A percentile compares a stretch with the other conserved stretches of the same genome.
Evolutionary conservation across 2,797 vertebrate species (phyloP).

Genomic region (Myiotriccus ornatus): DNA sequence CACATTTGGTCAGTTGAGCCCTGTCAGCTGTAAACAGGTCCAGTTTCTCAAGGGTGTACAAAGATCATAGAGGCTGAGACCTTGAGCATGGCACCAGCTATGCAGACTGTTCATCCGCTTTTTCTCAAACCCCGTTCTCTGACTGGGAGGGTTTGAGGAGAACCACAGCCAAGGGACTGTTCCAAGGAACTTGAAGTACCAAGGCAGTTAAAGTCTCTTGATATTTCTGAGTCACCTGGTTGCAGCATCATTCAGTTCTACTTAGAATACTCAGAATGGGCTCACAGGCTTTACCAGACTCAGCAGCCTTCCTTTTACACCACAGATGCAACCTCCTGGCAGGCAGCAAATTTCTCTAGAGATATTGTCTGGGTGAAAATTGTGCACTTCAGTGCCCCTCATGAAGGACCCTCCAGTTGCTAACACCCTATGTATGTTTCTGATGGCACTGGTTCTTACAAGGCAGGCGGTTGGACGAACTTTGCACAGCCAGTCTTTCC

Average conservation of each 20-base stretch:
- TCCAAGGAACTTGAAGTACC: not conserved
- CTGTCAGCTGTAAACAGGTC: not conserved
- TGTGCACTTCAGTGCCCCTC: not conserved
- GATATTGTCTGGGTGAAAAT: not conserved
- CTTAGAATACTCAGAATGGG: not conserved
- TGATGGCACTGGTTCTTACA: not conserved
- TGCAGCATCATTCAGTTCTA: not conserved
- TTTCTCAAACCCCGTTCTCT: not conserved
- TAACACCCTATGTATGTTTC: not conserved
- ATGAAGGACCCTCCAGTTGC: not conserved
- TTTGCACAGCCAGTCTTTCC: not conserved
- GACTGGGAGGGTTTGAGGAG: not conserved
- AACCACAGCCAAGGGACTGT: not conserved
- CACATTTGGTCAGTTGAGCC: not conserved
- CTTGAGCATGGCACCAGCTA: not conserved
- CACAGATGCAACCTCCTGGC: too few relatives aligned
- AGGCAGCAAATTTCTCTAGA: not conserved
- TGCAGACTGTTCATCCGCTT: not conserved
- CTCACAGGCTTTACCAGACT: rapidly evolving
- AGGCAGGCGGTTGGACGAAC: rapidly evolving
- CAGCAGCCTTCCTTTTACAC: not conserved
- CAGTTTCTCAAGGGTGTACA: not conserved
- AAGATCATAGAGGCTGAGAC: not conserved
- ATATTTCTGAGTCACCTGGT: not conserved
- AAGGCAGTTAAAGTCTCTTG: not conserved